phyloP scores from a whole-genome alignment of 2,888 invertebrate genomes.

The Mactromeris polynyma region DNA sequence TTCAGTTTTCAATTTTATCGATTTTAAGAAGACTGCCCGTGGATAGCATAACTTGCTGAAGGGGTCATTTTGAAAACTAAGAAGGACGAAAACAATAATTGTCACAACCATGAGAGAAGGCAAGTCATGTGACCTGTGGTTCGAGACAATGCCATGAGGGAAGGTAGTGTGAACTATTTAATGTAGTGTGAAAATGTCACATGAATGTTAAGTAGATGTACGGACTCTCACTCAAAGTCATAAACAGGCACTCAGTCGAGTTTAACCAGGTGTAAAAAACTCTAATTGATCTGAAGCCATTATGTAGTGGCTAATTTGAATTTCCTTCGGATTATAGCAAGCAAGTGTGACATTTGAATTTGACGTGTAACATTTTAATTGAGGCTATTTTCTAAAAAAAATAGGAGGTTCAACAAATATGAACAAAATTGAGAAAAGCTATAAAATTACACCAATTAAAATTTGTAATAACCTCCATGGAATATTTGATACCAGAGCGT shows the following conservation, averaged over 20 bases:
- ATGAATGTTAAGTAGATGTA: conserved; percentile 45
- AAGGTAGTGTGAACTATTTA: conserved; percentile 19
- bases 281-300: conserved; percentile 35
- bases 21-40: conserved; percentile 32
- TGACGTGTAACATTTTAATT: conserved; percentile 28
- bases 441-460: neutral
- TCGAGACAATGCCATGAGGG: conserved; percentile 48
- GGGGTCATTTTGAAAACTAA: conserved; percentile 38
- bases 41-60: conserved; percentile 30
- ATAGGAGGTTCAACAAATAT: conserved; percentile 8
- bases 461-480: neutral
- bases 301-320: conserved; percentile 39
- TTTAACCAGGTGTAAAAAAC: conserved; percentile 61
- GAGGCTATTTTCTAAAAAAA: conserved; percentile 9
- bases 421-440: neutral
- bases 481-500: neutral
- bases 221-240: conserved; percentile 37
- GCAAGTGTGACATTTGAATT: conserved; percentile 32
- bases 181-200: conserved; percentile 64
- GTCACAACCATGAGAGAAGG: conserved; percentile 23
- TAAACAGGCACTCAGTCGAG: conserved; percentile 48
- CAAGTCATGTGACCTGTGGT: conserved; percentile 50
- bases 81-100: conserved; percentile 30
- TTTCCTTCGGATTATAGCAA: conserved; percentile 20
- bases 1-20: conserved; percentile 37